Evolutionary conservation across 1,140 invertebrate species (phyloP), one percentile per base, ranked within the genome.

Genomic region (Nymphalis io): DNA sequence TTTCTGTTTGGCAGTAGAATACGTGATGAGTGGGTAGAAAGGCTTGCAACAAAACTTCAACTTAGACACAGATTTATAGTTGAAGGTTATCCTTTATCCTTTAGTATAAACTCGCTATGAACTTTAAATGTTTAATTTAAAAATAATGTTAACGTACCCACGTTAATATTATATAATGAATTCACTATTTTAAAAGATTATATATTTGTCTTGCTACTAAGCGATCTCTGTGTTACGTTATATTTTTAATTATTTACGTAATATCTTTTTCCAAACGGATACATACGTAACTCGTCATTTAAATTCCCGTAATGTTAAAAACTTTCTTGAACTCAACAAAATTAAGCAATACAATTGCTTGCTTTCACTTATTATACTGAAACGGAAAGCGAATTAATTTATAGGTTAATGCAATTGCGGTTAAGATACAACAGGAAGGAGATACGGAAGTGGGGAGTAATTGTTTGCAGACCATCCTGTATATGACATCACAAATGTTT

Each of bases 371-470:
- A 46, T 58, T 65, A 44, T 23, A 38, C 53, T 23, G 44, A 48
- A 33, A 42, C 63, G 33, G 40, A 38, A 66, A 66, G 18, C 21
- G 75, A 80, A 82, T 81, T 84, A 82, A 83, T 85, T 85, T 83
- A 82, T 69, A 73, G 67, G 73, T 79, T 79, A 76, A 84, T 83
- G 80, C 76, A 80, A 72, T 66, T 57, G 61, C 58, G 60, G 42
- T 23, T 12, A 55, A 33, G 53, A 57, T 63, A 63, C 21, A 33
- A 55, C 33, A 58, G 40, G 62, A 21, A 40, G 58, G 58, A 15
- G 59, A 38, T 51, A 15, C 53, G 63, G 55, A 57, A 58, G 42
- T 16, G 42, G 23, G n/a, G 38, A 27, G 20, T 65, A 38, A 57
- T 66, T 60, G 59, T 44, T 66, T 59, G 39, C 39, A 57, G 55